Conservation (phyloP, 2,888 invertebrate genomes). For the Noctuana brunneofusca region DNA sequence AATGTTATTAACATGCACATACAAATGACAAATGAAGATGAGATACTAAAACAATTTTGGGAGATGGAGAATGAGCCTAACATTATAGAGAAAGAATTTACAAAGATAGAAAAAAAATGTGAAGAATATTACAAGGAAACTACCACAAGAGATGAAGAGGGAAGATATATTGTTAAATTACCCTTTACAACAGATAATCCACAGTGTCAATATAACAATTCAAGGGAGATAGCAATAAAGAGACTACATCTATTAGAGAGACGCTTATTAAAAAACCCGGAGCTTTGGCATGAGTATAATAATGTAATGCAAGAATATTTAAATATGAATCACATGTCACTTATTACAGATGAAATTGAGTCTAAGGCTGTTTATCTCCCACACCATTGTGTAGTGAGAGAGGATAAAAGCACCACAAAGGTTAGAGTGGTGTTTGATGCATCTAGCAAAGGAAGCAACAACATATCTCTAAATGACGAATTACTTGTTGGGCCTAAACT, state of each 20-base stretch:
- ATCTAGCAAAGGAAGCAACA: background rate
- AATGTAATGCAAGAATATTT: slow-evolving; percentile 1
- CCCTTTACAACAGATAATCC: slow-evolving; percentile 31
- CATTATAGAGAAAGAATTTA: slow-evolving; percentile 14
- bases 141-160: slow-evolving; percentile 34
- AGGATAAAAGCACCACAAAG: background rate
- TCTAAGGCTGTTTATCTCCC: background rate
- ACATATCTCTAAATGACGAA: background rate
- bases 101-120: slow-evolving; percentile 32
- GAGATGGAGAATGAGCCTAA: slow-evolving; percentile 35
- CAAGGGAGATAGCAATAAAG: background rate
- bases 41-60: slow-evolving; percentile 37
- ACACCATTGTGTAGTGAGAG: background rate
- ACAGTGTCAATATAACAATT: background rate
- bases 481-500: background rate
- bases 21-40: slow-evolving; percentile 22
- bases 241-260: background rate
- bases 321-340: background rate
- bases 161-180: slow-evolving; percentile 35
- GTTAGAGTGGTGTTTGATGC: slow-evolving; percentile 2
- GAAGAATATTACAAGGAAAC: slow-evolving; percentile 31
- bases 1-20: slow-evolving; percentile 23
- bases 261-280: background rate
- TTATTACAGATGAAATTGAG: background rate
- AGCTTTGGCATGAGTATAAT: background rate